Evolutionary conservation across 2,888 invertebrate genomes (phyloP).

Genomic region (Rhingia campestris): DNA sequence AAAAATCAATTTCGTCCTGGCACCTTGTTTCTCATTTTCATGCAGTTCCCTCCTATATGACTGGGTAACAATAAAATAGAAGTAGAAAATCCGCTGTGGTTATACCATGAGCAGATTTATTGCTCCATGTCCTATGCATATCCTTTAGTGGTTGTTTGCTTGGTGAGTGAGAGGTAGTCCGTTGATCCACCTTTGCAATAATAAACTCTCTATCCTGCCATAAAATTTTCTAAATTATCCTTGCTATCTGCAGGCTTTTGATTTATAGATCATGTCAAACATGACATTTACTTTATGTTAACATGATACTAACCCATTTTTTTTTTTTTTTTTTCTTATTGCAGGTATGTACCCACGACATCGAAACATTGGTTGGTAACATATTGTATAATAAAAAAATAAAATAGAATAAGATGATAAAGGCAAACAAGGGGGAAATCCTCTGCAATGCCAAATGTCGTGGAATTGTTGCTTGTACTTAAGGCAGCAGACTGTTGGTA

Average conservation of each 20-base stretch:
- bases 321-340: constrained; percentile 58
- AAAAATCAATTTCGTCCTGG: constrained; percentile 70
- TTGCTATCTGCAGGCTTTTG: constrained; percentile 41
- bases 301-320: constrained; percentile 67
- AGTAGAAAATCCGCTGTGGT: constrained; percentile 10
- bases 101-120: constrained; percentile 57
- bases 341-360: constrained; percentile 72
- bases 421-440: constrained; percentile 38
- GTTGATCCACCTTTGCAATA: constrained; percentile 40
- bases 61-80: constrained; percentile 47
- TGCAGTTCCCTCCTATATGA: constrained; percentile 18
- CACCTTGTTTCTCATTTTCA: constrained; percentile 30
- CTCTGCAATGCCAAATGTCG: constrained; percentile 42
- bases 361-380: constrained; percentile 43
- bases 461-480: constrained; percentile 35
- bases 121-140: constrained; percentile 62
- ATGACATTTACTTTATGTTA: constrained; percentile 68
- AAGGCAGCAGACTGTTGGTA: constrained; percentile 20
- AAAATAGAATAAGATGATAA: constrained; percentile 44
- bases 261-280: constrained; percentile 70
- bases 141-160: constrained; percentile 53
- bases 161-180: not conserved
- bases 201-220: constrained; percentile 57
- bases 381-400: constrained; percentile 28
- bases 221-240: constrained; percentile 44